Base-by-base conservation (phyloP, 2,888 invertebrate genomes). In the Drosophila nigricruria region DNA sequence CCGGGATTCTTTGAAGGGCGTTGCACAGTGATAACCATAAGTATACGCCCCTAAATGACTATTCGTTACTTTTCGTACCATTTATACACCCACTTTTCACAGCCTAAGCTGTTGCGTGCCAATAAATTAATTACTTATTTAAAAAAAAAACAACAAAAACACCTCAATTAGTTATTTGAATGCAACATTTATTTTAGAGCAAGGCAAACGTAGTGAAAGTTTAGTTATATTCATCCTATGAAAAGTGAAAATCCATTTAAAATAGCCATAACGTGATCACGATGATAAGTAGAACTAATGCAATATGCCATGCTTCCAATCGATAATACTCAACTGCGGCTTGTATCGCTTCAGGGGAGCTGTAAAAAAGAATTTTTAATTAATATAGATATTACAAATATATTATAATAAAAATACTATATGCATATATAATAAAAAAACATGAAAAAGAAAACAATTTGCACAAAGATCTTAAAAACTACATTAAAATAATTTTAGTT, bases 301-400 rank as follows among this genome's bases (percentile, higher is more conserved):
- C 70, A 81, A 71, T 57, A 84, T 77, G 76, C 94, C 94, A 65
- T 95, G 92, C 85, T 94, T 94, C 95, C 95, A 95, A 74, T 93
- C 93, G n/a, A 94, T 88, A 36, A 94, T 92, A 84, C 92, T 93
- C 60, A 94, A 91, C 38, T 94, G 93, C 27, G 96, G 96, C 61
- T 95, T 94, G 90, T 94, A 94, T 81, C 94, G 93, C 75, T 95
- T 91, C 73, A 94, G 93, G 14, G 95, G 94, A 86, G 94, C 96
- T 96, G 93, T 77, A 94, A 94, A 18, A 61, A 77, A 36, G 16
- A 16, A 34, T 20, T 54, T 20, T 10, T 0, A 30, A 20, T 14
- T 38, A 23, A 18, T 27, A 25, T 25, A 18, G 1, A 27, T 2
- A 10, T 27, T 25, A 5, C 5, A n/a, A 16, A 52, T 3, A 32